These are phyloP conservation scores for Pyxicephalus adspersus DNA, from an alignment of 2,113 vertebrate species.

Conservation along the genomic window DNA sequence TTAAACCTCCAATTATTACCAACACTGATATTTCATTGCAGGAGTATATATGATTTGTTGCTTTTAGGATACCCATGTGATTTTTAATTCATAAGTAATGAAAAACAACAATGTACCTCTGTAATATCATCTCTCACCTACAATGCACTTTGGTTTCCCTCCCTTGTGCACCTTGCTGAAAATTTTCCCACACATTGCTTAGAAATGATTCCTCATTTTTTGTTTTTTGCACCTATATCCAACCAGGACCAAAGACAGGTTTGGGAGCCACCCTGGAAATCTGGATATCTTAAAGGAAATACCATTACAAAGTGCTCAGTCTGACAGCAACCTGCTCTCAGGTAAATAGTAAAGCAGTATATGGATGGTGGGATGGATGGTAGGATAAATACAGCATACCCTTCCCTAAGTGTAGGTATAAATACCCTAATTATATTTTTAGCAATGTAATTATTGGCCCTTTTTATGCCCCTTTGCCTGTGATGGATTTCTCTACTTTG, in stretches of 20 bases:
- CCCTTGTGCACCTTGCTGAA: too few relatives aligned
- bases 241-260: constrained; percentile 70
- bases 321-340: constrained; percentile 73
- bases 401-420: too few relatives aligned
- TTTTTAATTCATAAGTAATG: too few relatives aligned
- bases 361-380: too few relatives aligned
- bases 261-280: constrained; percentile 83
- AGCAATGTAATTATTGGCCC: neutral
- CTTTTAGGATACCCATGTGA: too few relatives aligned
- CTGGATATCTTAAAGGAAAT: constrained; percentile 73
- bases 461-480: neutral
- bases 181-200: too few relatives aligned
- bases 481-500: neutral
- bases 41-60: too few relatives aligned
- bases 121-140: neutral
- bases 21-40: too few relatives aligned
- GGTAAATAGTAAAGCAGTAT: constrained; percentile 63
- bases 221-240: neutral
- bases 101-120: neutral
- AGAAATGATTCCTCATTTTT: too few relatives aligned
- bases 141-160: neutral
- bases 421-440: too few relatives aligned
- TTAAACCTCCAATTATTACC: too few relatives aligned
- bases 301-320: constrained; percentile 77
- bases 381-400: too few relatives aligned